Conservation (phyloP, 2,113 vertebrate species). For the Colaptes auratus region DNA sequence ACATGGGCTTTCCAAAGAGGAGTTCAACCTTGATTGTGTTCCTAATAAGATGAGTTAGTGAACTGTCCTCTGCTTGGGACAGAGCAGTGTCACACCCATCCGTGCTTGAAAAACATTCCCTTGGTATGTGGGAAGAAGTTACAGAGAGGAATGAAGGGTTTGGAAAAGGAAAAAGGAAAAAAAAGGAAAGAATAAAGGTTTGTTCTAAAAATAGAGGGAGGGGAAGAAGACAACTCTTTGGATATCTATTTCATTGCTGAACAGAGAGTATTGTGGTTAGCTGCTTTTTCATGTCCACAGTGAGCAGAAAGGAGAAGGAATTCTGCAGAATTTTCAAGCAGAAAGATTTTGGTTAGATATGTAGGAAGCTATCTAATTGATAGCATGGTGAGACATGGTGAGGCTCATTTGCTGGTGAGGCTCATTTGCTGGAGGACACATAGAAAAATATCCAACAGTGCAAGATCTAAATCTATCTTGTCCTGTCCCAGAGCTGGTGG, state of each 20-base stretch:
- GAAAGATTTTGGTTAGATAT: not conserved
- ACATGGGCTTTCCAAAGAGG: not conserved
- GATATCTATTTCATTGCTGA: not conserved
- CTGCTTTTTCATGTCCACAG: not conserved
- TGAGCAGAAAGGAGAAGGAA: not conserved
- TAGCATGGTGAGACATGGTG: not conserved
- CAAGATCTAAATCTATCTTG: not conserved
- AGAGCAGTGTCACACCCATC: not conserved
- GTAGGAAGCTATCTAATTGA: slow-evolving; percentile 1
- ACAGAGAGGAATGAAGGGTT: slow-evolving; percentile 16
- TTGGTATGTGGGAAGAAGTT: not conserved
- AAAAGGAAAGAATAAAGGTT: not conserved
- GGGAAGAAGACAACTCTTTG: not conserved
- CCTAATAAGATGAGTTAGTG: not conserved
- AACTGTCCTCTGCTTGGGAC: not conserved
- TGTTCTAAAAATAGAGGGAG: not conserved
- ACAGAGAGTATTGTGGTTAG: not conserved
- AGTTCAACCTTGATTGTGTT: not conserved
- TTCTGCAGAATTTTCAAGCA: slow-evolving; percentile 7
- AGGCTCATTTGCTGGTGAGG: slow-evolving; percentile 29
- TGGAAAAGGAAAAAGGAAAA: slow-evolving; percentile 15
- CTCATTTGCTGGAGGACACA: slow-evolving; percentile 40
- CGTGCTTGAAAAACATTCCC: not conserved
- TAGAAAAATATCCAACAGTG: not conserved
- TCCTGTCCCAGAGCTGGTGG: not conserved